A percentile compares a stretch with the other conserved stretches of the same genome.
phyloP scores from a whole-genome alignment of 2,113 vertebrate genomes.

The Xerus inauris region DNA sequence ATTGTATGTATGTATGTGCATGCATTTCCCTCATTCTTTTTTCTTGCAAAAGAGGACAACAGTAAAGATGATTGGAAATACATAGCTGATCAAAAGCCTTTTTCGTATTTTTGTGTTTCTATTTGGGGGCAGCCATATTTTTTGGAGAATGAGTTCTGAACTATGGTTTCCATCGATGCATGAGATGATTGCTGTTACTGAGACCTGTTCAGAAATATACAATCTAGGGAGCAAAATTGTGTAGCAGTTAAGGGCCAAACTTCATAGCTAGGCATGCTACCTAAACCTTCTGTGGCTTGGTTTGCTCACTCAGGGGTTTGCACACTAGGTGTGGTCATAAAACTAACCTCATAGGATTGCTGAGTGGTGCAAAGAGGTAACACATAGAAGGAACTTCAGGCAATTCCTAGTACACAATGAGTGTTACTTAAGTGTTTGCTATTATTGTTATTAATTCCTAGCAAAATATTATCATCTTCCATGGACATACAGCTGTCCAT shows the following conservation, averaged over 20 bases:
- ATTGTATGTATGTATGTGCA: not conserved
- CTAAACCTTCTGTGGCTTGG: not conserved
- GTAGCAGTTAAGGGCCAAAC: not conserved
- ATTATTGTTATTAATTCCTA: not conserved
- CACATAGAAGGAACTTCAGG: not conserved
- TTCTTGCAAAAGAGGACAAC: not conserved
- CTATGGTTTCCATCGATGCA: not conserved
- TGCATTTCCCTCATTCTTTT: not conserved
- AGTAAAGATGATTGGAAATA: conserved; percentile 1
- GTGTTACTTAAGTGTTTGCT: not conserved
- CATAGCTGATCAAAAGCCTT: not conserved
- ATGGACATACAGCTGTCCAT: not conserved
- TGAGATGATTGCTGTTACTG: not conserved
- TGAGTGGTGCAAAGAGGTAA: not conserved
- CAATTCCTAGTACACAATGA: not conserved
- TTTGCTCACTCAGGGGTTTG: not conserved
- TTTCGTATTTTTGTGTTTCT: not conserved
- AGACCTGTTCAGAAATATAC: not conserved
- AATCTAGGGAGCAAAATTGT: not conserved
- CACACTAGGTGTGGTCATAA: not conserved
- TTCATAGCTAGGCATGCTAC: not conserved
- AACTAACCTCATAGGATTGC: not conserved
- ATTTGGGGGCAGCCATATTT: not conserved
- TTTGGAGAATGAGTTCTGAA: not conserved
- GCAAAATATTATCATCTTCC: not conserved